Conservation (phyloP, 2,888 invertebrate species). For the Meloe dianella region DNA sequence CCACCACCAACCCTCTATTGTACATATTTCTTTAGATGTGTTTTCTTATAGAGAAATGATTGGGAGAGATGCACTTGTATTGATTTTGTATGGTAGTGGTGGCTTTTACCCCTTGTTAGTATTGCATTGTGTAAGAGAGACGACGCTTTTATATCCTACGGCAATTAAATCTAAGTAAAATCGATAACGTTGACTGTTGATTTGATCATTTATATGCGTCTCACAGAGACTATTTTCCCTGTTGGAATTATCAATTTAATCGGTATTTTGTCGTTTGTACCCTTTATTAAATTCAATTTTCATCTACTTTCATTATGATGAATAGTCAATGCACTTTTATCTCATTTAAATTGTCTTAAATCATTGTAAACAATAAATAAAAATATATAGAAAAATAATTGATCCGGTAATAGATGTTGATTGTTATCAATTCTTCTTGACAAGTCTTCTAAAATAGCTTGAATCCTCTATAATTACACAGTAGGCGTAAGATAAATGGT, state of each 20-base stretch:
- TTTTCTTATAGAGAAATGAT: not conserved
- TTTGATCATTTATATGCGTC: not conserved
- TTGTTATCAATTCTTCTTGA: not conserved
- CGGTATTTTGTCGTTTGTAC: not conserved
- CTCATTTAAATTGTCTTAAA: not conserved
- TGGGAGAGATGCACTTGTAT: not conserved
- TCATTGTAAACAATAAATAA: not conserved
- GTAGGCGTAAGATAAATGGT: slow-evolving; percentile 4
- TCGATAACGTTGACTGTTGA: not conserved
- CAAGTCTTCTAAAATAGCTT: not conserved
- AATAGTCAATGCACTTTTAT: slow-evolving; percentile 18
- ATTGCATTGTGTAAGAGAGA: not conserved
- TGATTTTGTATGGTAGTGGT: not conserved
- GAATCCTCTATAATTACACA: not conserved
- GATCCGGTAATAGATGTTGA: not conserved
- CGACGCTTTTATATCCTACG: not conserved
- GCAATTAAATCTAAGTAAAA: slow-evolving; percentile 2
- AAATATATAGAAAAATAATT: not conserved
- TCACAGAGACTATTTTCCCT: not conserved
- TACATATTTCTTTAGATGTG: not conserved
- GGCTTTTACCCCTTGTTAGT: not conserved
- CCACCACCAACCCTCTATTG: not conserved
- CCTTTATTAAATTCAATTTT: not conserved
- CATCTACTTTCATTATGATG: slow-evolving; percentile 17
- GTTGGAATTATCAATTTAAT: not conserved